Evolutionary conservation across 2,113 vertebrate species (phyloP).

Genomic region (Brachyhypopomus occidentalis): DNA sequence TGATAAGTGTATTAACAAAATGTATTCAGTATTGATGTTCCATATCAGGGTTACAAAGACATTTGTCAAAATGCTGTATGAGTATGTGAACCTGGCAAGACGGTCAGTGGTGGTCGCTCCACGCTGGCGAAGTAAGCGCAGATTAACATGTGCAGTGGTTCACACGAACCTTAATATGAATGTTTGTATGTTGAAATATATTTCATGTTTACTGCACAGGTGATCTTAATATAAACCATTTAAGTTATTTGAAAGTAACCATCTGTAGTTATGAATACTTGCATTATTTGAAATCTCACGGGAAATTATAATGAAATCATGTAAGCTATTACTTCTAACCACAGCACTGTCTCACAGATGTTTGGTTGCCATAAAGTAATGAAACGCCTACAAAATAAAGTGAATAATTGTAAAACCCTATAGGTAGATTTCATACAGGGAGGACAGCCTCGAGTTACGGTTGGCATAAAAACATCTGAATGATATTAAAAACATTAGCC

Average conservation of each 20-base stretch:
- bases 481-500: neutral
- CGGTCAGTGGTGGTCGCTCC: too few species aligned
- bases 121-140: too few species aligned
- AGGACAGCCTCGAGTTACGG: neutral
- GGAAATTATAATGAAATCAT: neutral
- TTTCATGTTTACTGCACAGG: too few species aligned
- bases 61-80: too few species aligned
- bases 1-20: too few species aligned
- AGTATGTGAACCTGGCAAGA: too few species aligned
- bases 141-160: too few species aligned
- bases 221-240: neutral
- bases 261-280: neutral
- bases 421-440: neutral
- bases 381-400: neutral
- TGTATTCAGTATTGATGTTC: too few species aligned
- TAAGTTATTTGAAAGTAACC: neutral
- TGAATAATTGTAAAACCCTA: neutral
- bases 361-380: neutral
- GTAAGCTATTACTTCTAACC: neutral
- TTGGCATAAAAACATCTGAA: neutral
- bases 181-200: too few species aligned
- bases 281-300: neutral
- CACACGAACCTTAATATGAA: too few species aligned
- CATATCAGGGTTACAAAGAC: too few species aligned
- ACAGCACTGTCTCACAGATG: slow-evolving; percentile 20